Evolutionary conservation across 2,797 vertebrate species (phyloP).

Genomic region (Gallinago nigripennis): DNA sequence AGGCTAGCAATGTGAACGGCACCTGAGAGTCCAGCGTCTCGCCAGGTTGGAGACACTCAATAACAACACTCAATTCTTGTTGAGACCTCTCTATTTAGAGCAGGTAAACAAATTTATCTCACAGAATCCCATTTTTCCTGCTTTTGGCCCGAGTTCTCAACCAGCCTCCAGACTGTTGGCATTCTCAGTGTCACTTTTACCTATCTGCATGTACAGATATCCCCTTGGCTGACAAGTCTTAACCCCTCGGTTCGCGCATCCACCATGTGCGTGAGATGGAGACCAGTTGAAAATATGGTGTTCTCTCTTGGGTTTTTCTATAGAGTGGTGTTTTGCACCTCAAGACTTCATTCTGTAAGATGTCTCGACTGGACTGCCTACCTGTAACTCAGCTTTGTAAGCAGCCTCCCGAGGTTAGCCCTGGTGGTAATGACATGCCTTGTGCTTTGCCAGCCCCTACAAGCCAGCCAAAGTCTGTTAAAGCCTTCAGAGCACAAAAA

Average conservation of each 20-base stretch:
- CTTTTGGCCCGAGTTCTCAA: background rate
- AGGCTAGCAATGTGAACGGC: background rate
- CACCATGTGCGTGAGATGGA: background rate
- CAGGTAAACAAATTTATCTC: background rate
- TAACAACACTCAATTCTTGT: background rate
- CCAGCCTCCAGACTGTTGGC: background rate
- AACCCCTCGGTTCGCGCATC: background rate
- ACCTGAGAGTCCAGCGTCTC: background rate
- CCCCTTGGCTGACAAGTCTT: background rate
- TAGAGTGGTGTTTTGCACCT: constrained; percentile 39
- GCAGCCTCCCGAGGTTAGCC: background rate
- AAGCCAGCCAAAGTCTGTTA: constrained; percentile 5
- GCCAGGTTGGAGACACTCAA: background rate
- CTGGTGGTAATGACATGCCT: background rate
- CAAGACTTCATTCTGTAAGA: constrained; percentile 2
- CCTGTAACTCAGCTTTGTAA: background rate
- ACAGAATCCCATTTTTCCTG: background rate
- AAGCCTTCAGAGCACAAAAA: constrained; percentile 48
- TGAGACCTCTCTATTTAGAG: background rate
- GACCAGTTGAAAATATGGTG: background rate
- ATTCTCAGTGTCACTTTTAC: background rate
- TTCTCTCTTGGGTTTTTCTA: constrained; percentile 49
- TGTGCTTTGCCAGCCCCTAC: constrained; percentile 6
- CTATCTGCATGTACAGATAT: background rate
- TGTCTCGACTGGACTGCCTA: background rate